These are phyloP conservation scores for Petroica traversi DNA, from an alignment of 2,113 vertebrate species.

Conservation along the genomic window DNA sequence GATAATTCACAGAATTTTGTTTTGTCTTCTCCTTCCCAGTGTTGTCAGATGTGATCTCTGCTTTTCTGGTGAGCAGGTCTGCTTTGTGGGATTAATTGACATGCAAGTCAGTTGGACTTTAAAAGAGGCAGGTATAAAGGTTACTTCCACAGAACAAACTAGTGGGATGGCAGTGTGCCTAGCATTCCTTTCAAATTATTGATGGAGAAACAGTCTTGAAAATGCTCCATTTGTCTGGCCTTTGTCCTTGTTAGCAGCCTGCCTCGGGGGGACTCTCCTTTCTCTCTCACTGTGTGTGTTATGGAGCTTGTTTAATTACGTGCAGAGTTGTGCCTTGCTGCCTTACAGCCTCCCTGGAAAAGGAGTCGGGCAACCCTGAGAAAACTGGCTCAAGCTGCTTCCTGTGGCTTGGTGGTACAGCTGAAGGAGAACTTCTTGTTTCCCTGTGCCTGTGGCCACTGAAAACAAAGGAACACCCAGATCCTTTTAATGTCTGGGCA, in stretches of 20 bases:
- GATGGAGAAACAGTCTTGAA: background rate
- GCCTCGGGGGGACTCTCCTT: background rate
- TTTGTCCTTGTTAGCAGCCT: background rate
- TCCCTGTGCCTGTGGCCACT: background rate
- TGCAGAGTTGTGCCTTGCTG: background rate
- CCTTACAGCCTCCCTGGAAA: background rate
- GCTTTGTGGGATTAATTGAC: background rate
- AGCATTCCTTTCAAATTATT: background rate
- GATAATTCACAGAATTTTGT: background rate
- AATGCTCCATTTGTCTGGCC: background rate
- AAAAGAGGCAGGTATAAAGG: slow-evolving; percentile 3
- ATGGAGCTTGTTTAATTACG: background rate
- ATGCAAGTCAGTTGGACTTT: background rate
- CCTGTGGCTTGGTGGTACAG: background rate
- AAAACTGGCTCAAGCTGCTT: background rate
- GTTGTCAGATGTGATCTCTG: background rate
- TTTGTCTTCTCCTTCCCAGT: background rate
- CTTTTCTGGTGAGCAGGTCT: background rate
- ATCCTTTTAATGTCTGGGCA: background rate
- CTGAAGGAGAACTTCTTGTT: background rate
- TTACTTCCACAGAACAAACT: background rate
- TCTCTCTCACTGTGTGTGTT: background rate
- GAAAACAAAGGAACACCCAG: background rate
- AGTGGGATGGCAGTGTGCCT: background rate
- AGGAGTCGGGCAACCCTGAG: background rate